Evolutionary conservation across 2,888 invertebrate genomes (phyloP), one percentile per base, ranked within the genome.

Genomic region (Apamea crenata): DNA sequence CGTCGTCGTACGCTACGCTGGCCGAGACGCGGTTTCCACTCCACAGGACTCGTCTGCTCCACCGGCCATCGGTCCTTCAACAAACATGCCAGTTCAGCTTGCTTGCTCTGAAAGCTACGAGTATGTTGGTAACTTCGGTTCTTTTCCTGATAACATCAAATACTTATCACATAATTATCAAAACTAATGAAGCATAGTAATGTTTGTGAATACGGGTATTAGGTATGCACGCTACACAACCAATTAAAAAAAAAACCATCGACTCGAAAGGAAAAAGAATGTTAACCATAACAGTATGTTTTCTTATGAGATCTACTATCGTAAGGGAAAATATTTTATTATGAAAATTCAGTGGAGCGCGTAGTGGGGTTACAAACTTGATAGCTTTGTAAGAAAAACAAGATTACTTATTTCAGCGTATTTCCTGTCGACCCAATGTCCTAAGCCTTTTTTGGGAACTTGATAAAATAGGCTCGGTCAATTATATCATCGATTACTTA

Each of bases 321-420:
- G 88, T 87, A 81, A 87, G 87, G 86, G 79, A 86, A 83, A 87
- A 87, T 79, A 82, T 86, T 87, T 88, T 90, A 90, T 89, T 90
- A 90, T 87, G 87, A 92, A 92, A 92, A 91, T 77, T 86, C 92
- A 92, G 86, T 90, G 89, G 82, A 91, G 91, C 92, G 89, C 78
- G 88, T 89, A 90, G 86, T 89, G 86, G 88, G 91, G 87, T 90
- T 90, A 82, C 83, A 89, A 88, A 90, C 88, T 91, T 88, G 83
- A 91, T 86, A 88, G 87, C 82, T 86, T 83, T 77, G 78, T 81
- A 90, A 87, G 84, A 88, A 88, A 90, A 90, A 90, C 81, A 81
- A 87, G 90, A 90, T 91, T 88, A 90, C 87, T 74, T 89, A 80
- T 88, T 88, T 82, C 69, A 70, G 36, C 29, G 47, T 87, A 67